Evolutionary conservation across 2,888 invertebrate genomes (phyloP).

Genomic region (Trachelus troglodyta): DNA sequence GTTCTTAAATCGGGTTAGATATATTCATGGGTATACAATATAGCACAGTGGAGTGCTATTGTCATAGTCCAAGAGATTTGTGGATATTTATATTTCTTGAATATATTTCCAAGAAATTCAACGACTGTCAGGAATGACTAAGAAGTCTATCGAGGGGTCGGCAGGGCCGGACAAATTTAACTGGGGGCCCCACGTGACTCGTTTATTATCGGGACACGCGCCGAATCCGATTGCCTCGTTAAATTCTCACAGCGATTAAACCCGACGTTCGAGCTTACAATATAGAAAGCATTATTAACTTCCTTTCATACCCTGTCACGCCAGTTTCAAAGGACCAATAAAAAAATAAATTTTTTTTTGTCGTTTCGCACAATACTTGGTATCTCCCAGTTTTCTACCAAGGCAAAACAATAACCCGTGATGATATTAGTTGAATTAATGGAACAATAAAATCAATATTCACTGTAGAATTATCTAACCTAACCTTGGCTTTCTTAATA

Average conservation of each 20-base stretch:
- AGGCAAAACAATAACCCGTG: not conserved
- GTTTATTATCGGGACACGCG: conserved; percentile 3
- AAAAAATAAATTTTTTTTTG: not conserved
- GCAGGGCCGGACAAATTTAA: not conserved
- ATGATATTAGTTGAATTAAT: not conserved
- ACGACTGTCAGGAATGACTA: not conserved
- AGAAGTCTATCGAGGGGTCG: not conserved
- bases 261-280: not conserved
- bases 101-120: not conserved
- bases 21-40: not conserved
- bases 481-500: not conserved
- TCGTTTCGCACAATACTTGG: not conserved
- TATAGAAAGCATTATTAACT: not conserved
- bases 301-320: not conserved
- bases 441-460: not conserved
- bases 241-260: conserved; percentile 7
- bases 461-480: not conserved
- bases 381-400: not conserved
- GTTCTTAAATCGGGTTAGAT: not conserved
- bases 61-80: not conserved
- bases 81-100: not conserved
- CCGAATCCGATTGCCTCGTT: conserved; percentile 1
- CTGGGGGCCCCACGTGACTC: not conserved
- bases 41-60: not conserved
- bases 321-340: not conserved